Percentiles rank a stretch among this genome's conserved stretches.
Conservation (phyloP, 2,113 vertebrate species). For the Chaetura pelagica region DNA sequence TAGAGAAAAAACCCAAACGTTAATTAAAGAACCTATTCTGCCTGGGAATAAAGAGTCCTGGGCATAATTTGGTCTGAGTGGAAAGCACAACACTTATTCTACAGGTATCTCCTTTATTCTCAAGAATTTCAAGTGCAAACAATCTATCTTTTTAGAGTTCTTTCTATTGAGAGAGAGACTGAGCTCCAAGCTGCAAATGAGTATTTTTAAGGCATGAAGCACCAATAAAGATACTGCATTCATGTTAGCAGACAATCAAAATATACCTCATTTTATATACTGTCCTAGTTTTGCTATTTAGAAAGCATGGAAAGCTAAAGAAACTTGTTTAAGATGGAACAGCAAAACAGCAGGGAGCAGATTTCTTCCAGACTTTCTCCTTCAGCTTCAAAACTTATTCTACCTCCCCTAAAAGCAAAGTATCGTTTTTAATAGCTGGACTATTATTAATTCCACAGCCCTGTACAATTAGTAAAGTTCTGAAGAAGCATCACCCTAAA, state of each 20-base stretch:
- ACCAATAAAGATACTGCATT: neutral
- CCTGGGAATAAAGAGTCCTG: neutral
- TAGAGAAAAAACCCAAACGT: accelerated
- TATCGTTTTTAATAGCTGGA: neutral
- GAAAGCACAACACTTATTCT: neutral
- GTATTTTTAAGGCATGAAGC: neutral
- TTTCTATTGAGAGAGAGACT: neutral
- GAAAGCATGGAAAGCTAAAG: neutral
- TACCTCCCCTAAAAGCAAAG: neutral
- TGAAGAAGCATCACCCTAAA: neutral
- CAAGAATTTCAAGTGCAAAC: neutral
- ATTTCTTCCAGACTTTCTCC: neutral
- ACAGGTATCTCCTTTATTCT: neutral
- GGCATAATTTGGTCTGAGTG: neutral
- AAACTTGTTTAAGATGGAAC: neutral
- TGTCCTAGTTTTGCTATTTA: neutral
- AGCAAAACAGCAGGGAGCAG: neutral
- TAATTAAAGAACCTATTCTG: neutral
- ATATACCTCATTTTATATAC: neutral
- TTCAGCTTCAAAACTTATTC: neutral
- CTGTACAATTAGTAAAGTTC: neutral
- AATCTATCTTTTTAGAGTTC: neutral
- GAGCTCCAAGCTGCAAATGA: neutral
- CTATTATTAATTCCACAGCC: neutral
- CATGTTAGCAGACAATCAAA: neutral